These are phyloP conservation scores for Ferrisia virgata DNA, from an alignment of 2,888 invertebrate genomes.

Conservation along the genomic window DNA sequence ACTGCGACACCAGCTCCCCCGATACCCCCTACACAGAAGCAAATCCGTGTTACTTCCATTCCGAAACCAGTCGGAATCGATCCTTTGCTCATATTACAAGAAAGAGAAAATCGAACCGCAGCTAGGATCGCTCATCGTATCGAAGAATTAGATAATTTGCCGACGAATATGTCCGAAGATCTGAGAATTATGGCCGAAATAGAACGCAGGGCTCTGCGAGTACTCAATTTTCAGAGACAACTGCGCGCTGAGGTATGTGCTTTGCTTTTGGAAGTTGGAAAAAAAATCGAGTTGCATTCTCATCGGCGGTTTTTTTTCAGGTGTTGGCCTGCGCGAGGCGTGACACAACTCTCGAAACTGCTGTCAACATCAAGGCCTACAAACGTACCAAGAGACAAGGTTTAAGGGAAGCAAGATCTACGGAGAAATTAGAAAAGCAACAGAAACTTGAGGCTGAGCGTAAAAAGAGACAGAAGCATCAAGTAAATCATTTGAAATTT, in stretches of 20 bases:
- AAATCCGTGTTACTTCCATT: slow-evolving; percentile 74
- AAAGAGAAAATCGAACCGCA: slow-evolving; percentile 83
- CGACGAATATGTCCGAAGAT: slow-evolving; percentile 88
- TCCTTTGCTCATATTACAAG: slow-evolving; percentile 86
- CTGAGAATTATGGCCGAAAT: slow-evolving; percentile 89
- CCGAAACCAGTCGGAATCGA: slow-evolving; percentile 92
- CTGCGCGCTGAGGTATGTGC: slow-evolving; percentile 72
- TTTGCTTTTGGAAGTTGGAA: background rate
- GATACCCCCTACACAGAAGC: slow-evolving; percentile 50
- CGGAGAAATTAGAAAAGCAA: slow-evolving; percentile 97
- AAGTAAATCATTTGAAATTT: slow-evolving; percentile 53
- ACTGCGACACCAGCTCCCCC: slow-evolving; percentile 54
- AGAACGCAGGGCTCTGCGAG: slow-evolving; percentile 86
- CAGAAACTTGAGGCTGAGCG: slow-evolving; percentile 97
- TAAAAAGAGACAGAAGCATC: slow-evolving; percentile 95
- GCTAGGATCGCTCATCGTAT: slow-evolving; percentile 88
- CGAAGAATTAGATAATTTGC: slow-evolving; percentile 80
- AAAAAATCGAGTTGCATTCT: background rate
- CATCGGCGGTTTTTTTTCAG: background rate
- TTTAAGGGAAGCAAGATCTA: slow-evolving; percentile 92
- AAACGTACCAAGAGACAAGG: slow-evolving; percentile 96
- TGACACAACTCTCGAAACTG: slow-evolving; percentile 95
- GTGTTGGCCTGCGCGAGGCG: slow-evolving; percentile 76
- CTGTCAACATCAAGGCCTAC: slow-evolving; percentile 94
- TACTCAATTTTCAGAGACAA: slow-evolving; percentile 94